These are phyloP conservation scores for Notodromas monacha DNA, from an alignment of 2,888 invertebrate species.

Conservation along the genomic window DNA sequence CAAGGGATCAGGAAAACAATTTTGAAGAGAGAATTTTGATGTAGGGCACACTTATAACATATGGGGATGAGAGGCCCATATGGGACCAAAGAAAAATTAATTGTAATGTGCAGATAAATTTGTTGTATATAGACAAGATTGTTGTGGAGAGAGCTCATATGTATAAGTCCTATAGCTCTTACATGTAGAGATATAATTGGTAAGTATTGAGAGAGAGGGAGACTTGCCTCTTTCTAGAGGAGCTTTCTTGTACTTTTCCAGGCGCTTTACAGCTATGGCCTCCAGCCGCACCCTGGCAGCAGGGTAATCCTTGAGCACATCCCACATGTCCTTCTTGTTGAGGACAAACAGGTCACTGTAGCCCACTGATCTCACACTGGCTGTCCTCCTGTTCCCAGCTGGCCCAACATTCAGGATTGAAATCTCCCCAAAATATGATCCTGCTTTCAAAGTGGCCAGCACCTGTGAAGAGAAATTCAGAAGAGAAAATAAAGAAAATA, in stretches of 20 bases:
- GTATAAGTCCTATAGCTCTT: too few species aligned
- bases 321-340: constrained; percentile 98
- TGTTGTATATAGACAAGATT: too few species aligned
- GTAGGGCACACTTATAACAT: too few species aligned
- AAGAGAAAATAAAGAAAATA: too few species aligned
- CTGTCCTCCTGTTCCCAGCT: constrained; percentile 92
- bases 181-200: too few species aligned
- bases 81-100: too few species aligned
- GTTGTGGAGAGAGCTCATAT: constrained; percentile 1
- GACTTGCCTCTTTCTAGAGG: constrained; percentile 56
- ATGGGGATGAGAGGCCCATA: too few species aligned
- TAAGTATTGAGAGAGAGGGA: constrained; percentile 5
- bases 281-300: constrained; percentile 34
- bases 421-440: constrained; percentile 98
- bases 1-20: too few species aligned
- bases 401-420: constrained; percentile 98
- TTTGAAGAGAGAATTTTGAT: too few species aligned
- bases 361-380: constrained; percentile 85
- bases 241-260: constrained; percentile 86
- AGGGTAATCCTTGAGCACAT: constrained; percentile 61
- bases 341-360: constrained; percentile 95
- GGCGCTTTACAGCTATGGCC: constrained; percentile 80
- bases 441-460: constrained; percentile 82
- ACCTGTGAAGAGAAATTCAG: too few species aligned
- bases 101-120: constrained; percentile 5